Evolutionary conservation across 2,888 invertebrate genomes (phyloP).

Genomic region (Lamellibrachia columna): DNA sequence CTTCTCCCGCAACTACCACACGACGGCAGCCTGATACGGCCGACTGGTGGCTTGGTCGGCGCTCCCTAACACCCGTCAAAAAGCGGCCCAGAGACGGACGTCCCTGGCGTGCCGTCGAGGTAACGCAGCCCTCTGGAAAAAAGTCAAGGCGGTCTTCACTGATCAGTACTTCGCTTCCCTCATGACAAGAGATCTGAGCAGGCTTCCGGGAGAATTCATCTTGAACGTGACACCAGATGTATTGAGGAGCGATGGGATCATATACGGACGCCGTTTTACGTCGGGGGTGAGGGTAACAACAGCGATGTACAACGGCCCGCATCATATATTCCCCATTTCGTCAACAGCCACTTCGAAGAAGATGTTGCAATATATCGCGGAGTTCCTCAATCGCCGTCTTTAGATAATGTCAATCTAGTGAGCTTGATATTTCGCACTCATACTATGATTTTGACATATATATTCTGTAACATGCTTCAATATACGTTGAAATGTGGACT

Average conservation of each 20-base stretch:
- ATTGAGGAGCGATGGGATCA: neutral
- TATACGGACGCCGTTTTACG: neutral
- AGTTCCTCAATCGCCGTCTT: neutral
- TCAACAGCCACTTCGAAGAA: neutral
- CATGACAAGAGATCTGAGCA: neutral
- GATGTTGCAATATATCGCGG: neutral
- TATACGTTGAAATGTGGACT: no score
- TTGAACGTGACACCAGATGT: neutral
- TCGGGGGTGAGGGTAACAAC: neutral
- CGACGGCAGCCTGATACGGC: neutral
- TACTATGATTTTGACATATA: no score
- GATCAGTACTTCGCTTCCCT: neutral
- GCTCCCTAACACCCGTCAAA: neutral
- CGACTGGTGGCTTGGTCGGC: neutral
- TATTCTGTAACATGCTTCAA: no score
- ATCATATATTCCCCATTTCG: neutral
- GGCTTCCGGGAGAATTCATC: neutral
- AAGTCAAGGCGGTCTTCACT: neutral
- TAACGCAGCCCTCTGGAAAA: neutral
- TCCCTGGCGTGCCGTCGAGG: neutral
- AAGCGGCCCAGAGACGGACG: neutral
- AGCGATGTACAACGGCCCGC: neutral
- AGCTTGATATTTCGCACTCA: no score
- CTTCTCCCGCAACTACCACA: neutral
- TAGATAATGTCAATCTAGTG: neutral